Base-by-base conservation (phyloP, 2,797 vertebrate genomes). In the Urosaurus nigricauda region DNA sequence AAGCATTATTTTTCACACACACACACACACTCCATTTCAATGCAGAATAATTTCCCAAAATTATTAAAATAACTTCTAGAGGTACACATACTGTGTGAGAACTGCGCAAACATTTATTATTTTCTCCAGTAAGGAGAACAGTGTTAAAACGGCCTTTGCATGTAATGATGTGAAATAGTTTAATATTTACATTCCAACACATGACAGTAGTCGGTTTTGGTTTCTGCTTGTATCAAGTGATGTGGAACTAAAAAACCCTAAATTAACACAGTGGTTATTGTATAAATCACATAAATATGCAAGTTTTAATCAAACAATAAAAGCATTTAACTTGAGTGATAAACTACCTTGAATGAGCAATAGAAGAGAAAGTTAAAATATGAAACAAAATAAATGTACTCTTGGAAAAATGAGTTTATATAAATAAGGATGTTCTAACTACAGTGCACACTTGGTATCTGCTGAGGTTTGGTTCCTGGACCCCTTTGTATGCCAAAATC, bases 271-370 rank as follows among this genome's bases (percentile, higher is more conserved):
- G 9, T 51, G 14, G 40, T 84, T 73, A 60, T 51, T 83, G 58
- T 29, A 35, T 70, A 79, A 88, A 65, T 83, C 87, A 77, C 24
- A 65, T 83, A 53, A 84, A 84, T 70, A 84, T 79, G 74, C 74
- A 88, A 56, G 29, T 88, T 53, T 43, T 79, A 88, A 88, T 83
- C 21, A 16, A 60, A 83, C 60, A 84, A 68, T 73, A 71, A 84
- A 78, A 70, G 60, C 43, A 79, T 79, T 78, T 84, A 24, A 70
- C 13, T 84, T 84, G 82, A 70, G 71, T 84, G 51, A 84, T 70
- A 58, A 79, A 88, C 21, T n/a, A 37, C 75, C 43, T 47, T 71
- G 63, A 60, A 84, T 88, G 78, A 71, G 19, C 35, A 88, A 60
- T 26, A 58, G 60, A 79, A 71, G 47, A 56, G 75, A 88, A 78